Percentiles rank a stretch among this genome's conserved stretches.
Conservation (phyloP, 2,888 invertebrate genomes). For the Orthosia gracilis region DNA sequence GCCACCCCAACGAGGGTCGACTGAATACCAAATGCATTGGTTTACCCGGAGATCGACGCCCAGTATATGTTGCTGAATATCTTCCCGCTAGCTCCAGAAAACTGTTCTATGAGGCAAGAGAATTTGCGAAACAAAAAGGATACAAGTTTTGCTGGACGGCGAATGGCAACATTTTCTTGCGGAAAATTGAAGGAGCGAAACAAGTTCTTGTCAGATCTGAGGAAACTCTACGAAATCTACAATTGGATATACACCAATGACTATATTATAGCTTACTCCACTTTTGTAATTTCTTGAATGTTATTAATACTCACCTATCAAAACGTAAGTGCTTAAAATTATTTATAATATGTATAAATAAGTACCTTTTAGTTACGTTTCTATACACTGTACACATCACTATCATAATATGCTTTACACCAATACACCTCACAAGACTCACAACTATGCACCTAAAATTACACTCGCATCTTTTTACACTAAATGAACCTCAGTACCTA, state of each 20-base stretch:
- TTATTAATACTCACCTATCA: background rate
- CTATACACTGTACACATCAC: background rate
- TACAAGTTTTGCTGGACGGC: background rate
- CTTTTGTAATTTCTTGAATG: background rate
- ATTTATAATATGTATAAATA: background rate
- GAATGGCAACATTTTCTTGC: background rate
- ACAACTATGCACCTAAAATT: too few relatives aligned
- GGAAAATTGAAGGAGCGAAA: slow-evolving; percentile 3
- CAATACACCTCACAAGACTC: too few relatives aligned
- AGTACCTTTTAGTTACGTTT: background rate
- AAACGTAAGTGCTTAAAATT: background rate
- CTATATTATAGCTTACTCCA: background rate
- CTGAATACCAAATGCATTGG: background rate
- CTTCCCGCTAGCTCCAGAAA: slow-evolving; percentile 2
- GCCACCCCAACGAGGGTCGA: too few relatives aligned
- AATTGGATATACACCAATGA: background rate
- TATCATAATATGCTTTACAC: too few relatives aligned
- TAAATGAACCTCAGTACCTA: too few relatives aligned
- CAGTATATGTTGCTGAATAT: background rate
- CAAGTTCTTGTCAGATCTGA: background rate
- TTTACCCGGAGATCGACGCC: background rate
- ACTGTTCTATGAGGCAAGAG: background rate
- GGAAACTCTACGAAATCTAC: background rate
- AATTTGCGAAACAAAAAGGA: slow-evolving; percentile 1
- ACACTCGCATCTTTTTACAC: too few relatives aligned